Evolutionary conservation across 2,797 vertebrate species (phyloP).

Genomic region (Stomatorhinus walkeri): DNA sequence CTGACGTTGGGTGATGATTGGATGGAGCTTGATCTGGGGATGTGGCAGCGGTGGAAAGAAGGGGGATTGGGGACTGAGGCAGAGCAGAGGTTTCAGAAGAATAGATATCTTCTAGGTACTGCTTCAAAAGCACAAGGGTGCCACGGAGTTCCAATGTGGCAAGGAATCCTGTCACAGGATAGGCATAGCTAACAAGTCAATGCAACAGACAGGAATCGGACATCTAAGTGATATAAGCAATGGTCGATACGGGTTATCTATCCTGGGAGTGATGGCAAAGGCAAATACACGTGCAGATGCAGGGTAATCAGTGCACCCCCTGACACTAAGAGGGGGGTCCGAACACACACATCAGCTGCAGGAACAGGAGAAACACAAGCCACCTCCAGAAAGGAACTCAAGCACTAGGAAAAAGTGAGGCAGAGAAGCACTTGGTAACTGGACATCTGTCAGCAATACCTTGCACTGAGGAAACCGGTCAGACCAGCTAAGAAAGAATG

Average conservation of each 20-base stretch:
- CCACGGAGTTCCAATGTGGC: background rate
- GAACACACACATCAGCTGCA: background rate
- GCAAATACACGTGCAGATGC: background rate
- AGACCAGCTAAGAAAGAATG: background rate
- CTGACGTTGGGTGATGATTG: background rate
- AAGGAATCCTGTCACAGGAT: background rate
- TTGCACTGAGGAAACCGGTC: background rate
- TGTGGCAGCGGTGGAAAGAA: background rate
- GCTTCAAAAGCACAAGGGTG: background rate
- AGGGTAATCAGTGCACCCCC: background rate
- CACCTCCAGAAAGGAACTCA: background rate
- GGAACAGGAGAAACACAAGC: background rate
- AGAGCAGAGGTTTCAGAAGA: background rate
- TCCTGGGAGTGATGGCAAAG: background rate
- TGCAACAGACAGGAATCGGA: background rate
- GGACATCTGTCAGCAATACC: no score
- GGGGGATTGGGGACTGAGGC: background rate
- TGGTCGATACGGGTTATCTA: background rate
- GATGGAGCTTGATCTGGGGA: background rate
- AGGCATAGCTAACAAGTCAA: background rate
- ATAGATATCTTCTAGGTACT: background rate
- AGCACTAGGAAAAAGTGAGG: background rate
- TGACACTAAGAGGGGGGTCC: background rate
- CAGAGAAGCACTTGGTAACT: background rate
- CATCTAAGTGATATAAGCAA: background rate